Base-by-base conservation (phyloP, 2,797 vertebrate genomes). In the Arremon aurantiirostris region DNA sequence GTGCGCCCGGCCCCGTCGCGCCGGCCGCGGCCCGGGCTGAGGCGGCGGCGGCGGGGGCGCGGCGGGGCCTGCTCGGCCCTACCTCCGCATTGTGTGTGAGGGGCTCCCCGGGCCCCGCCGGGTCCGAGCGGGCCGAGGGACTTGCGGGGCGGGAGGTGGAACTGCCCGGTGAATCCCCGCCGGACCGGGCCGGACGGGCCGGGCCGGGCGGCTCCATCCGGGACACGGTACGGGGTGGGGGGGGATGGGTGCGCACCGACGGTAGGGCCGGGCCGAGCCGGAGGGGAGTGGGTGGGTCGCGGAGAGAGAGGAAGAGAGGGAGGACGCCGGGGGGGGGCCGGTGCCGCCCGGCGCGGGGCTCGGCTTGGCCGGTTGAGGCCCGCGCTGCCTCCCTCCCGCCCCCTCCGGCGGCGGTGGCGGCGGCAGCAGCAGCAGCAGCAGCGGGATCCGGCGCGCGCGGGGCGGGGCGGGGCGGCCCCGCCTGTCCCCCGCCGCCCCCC, bases 391-490 rank as follows among this genome's bases (percentile, higher is more conserved):
- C 92, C 90, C 77, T 78, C 85, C 87, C 93, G 89, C 78, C 82
- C 89, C 88, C 82, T 57, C 71, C 82, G 64, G 75, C 93, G 86
- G 91, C 82, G 55, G 71, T 5, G 55, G 68, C 22, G 49, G 68
- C 32, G 63, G 42, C 61, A 8, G 42, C 46, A 5, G 61, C 60
- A 42, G 66, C 50, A 5, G 42, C 61, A 44, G 68, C 68, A 18
- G 47, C 49, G 69, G 44, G 71, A 78, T 93, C 91, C 91, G 69
- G 93, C 89, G 89, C 82, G 85, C 89, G 92, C 87, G 77, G 92
- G 89, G 73, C 77, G 77, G 92, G 89, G 73, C 77, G 93, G 95
- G 94, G 91, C 72, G 88, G 96, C 96, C 95, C 94, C 94, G 90
- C 91, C 95, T 94, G 92, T 68, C 83, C 92, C 94, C 82, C 84